Percentiles rank a stretch among this genome's conserved stretches.
These are phyloP conservation scores for Penaeus japonicus DNA, from an alignment of 1,140 invertebrate genomes.

Conservation along the genomic window DNA sequence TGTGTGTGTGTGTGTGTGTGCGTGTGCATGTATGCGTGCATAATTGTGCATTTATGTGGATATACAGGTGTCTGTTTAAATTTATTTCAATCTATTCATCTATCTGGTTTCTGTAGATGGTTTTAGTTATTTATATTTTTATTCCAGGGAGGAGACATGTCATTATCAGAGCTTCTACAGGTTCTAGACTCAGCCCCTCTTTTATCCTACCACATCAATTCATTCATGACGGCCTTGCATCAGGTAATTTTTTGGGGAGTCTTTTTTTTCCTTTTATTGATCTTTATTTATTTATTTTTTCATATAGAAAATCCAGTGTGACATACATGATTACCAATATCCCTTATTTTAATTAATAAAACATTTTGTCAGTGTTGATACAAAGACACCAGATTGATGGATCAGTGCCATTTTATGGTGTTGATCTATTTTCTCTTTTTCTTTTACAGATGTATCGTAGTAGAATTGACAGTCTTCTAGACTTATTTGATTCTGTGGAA, in stretches of 20 bases:
- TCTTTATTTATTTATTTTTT: background rate
- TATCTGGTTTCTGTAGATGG: background rate
- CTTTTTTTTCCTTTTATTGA: background rate
- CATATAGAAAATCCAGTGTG: background rate
- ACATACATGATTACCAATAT: no score
- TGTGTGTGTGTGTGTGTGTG: no score
- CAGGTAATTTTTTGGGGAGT: background rate
- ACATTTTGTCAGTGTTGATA: no score
- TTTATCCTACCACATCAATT: constrained; percentile 37
- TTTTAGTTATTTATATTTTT: background rate
- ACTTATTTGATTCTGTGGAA: constrained; percentile 43
- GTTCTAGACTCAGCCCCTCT: constrained; percentile 38
- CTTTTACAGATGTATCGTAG: constrained; percentile 42
- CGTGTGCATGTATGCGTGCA: no score
- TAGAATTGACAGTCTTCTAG: constrained; percentile 38
- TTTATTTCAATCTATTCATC: background rate
- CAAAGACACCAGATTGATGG: background rate
- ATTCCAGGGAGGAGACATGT: constrained; percentile 40
- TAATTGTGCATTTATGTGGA: no score
- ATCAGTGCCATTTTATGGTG: background rate
- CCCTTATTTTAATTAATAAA: no score
- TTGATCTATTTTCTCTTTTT: background rate
- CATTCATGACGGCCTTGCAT: constrained; percentile 42
- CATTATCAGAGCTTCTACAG: constrained; percentile 30
- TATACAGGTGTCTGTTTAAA: background rate